Base-by-base conservation (phyloP, 2,888 invertebrate species). In the Quadroppia sp. region DNA sequence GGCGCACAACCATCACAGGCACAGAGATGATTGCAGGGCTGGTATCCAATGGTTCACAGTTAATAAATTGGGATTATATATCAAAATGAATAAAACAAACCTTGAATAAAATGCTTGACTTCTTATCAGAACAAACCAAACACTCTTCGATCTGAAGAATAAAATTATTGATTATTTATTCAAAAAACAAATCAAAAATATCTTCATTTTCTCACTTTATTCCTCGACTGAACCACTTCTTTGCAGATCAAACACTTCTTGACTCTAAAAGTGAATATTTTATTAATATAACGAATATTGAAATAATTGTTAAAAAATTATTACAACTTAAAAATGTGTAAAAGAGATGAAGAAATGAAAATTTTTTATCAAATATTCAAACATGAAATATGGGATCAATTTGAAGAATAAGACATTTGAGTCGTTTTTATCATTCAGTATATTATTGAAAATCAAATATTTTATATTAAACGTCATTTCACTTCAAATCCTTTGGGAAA, bases 221-320 rank as follows among this genome's bases (percentile, higher is more conserved):
- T 88, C 77, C 94, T 87, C 0, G 88, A 87, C 75, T 87, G 83
- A 74, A 96, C 93, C 70, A 89, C 87, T 79, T 92, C 91, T 75
- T 96, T 89, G 81, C 97, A 97, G 77, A 94, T 87, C 76, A 97
- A 87, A 82, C 96, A 97, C 84, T 96, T 96, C 85, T 96, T 96
- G 78, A 97, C 94, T 48, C 92, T 73, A 30, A 59, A 59, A 59
- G n/a, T 56, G 23, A 56, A 25, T 6, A 56, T n/a, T n/a, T n/a
- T n/a, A n/a, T n/a, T n/a, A n/a, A n/a, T n/a, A n/a, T n/a, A n/a
- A n/a, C n/a, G n/a, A n/a, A n/a, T n/a, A n/a, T n/a, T n/a, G n/a
- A n/a, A n/a, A n/a, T n/a, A n/a, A n/a, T n/a, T n/a, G n/a, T n/a
- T n/a, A n/a, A n/a, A n/a, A n/a, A n/a, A n/a, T n/a, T n/a, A n/a